Conservation (phyloP, 1,140 invertebrate genomes). For the Neocloeon triangulifer region DNA sequence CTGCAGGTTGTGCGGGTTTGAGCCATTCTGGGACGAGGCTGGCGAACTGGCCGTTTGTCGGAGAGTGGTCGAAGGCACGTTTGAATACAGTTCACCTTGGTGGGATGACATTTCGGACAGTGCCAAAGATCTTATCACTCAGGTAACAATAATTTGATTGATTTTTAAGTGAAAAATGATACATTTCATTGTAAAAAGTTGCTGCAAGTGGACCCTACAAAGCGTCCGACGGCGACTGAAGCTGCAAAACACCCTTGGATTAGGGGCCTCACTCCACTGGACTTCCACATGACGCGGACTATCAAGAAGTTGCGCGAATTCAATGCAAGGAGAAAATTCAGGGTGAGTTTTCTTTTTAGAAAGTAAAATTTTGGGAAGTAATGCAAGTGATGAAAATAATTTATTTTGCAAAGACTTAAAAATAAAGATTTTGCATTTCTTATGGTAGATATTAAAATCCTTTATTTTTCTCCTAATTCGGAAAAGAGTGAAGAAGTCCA, state of each 20-base stretch:
- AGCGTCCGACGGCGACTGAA: slow-evolving; percentile 22
- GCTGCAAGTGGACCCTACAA: slow-evolving; percentile 21
- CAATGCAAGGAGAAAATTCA: slow-evolving; percentile 32
- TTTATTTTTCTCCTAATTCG: no score
- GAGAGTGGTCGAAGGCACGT: slow-evolving; percentile 18
- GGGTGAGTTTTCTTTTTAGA: slow-evolving; percentile 17
- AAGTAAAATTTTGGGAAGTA: no score
- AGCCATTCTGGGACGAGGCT: slow-evolving; percentile 20
- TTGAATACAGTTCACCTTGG: slow-evolving; percentile 19
- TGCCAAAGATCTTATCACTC: slow-evolving; percentile 17
- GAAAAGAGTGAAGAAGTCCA: no score
- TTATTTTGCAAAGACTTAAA: no score
- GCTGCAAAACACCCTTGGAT: slow-evolving; percentile 28
- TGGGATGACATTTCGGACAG: slow-evolving; percentile 24
- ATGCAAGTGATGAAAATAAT: no score
- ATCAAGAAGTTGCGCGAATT: slow-evolving; percentile 31
- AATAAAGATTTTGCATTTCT: no score
- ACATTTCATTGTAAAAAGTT: slow-evolving; percentile 23
- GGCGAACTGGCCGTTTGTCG: slow-evolving; percentile 16
- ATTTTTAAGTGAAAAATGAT: no score
- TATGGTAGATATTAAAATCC: no score
- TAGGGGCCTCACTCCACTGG: slow-evolving; percentile 15
- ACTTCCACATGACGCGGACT: slow-evolving; percentile 13
- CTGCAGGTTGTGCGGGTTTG: slow-evolving; percentile 23
- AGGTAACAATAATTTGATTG: slow-evolving; percentile 10